Evolutionary conservation across 1,140 invertebrate genomes (phyloP).

Genomic region (Neodiprion lecontei): DNA sequence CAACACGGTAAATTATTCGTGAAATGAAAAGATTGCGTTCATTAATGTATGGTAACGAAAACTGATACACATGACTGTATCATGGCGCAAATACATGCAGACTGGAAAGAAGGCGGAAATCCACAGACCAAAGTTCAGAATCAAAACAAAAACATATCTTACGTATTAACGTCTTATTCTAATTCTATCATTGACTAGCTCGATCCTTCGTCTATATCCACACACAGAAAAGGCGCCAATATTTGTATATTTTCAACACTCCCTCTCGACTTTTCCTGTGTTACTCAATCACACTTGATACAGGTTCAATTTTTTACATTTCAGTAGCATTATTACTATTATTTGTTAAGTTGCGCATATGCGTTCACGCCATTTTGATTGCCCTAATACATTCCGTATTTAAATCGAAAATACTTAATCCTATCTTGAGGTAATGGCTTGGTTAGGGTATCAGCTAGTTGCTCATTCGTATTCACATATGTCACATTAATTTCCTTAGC

Average conservation of each 20-base stretch:
- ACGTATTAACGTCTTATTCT: neutral
- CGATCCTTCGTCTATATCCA: neutral
- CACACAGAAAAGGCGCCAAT: neutral
- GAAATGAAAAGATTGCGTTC: too few relatives aligned
- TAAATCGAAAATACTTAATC: constrained; percentile 18
- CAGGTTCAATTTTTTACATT: neutral
- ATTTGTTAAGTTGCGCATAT: neutral
- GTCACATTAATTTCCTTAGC: constrained; percentile 28
- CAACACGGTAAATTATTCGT: too few relatives aligned
- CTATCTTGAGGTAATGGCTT: constrained; percentile 21
- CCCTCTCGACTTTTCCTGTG: neutral
- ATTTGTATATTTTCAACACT: neutral
- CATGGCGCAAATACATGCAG: neutral
- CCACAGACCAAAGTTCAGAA: neutral
- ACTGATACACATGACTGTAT: too few relatives aligned
- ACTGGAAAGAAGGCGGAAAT: neutral
- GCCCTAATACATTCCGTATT: neutral
- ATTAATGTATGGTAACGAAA: too few relatives aligned
- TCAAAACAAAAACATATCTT: neutral
- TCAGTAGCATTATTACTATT: neutral
- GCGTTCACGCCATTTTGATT: neutral
- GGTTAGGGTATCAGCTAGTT: constrained; percentile 32
- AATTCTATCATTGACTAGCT: neutral
- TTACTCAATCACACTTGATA: neutral
- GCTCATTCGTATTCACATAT: constrained; percentile 36